Evolutionary conservation across 1,140 invertebrate genomes (phyloP).

Genomic region (Scaptomyza pallida): DNA sequence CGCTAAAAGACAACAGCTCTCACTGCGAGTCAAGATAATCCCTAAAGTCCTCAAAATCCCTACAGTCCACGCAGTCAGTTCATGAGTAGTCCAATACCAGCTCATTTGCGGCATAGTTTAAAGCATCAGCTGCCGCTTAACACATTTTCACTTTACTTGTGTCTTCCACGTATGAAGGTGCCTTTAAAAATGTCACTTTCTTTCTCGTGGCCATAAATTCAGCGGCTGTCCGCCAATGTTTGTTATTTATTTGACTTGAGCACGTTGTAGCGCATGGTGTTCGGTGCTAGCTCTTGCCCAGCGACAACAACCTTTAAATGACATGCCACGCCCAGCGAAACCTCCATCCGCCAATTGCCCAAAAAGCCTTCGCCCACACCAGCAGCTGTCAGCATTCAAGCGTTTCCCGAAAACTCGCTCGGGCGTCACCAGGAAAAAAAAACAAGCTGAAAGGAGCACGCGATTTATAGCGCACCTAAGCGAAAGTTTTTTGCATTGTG

Average conservation of each 20-base stretch:
- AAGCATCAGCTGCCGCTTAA: constrained; percentile 15
- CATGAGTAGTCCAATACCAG: background rate
- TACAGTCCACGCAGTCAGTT: background rate
- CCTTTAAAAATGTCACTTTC: constrained; percentile 39
- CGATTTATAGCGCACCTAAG: constrained; percentile 77
- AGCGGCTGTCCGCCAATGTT: constrained; percentile 74
- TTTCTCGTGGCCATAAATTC: constrained; percentile 64
- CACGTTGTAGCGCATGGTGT: constrained; percentile 67
- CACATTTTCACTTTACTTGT: constrained; percentile 9
- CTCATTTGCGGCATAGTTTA: constrained; percentile 19
- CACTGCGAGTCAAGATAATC: background rate
- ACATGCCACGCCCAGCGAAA: constrained; percentile 64
- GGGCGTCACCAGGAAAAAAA: constrained; percentile 47
- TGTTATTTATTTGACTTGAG: constrained; percentile 78
- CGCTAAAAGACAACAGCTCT: constrained; percentile 39
- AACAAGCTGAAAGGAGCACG: constrained; percentile 63
- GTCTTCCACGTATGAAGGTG: background rate
- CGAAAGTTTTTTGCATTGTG: constrained; percentile 66
- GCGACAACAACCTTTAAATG: constrained; percentile 73
- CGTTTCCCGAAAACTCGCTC: constrained; percentile 25
- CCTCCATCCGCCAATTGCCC: background rate
- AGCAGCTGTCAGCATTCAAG: constrained; percentile 75
- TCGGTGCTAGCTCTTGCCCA: constrained; percentile 44
- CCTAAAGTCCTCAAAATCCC: constrained; percentile 27
- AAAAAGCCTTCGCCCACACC: constrained; percentile 10